phyloP scores from a whole-genome alignment of 2,888 invertebrate species.

The Pyrocoelia pectoralis region DNA sequence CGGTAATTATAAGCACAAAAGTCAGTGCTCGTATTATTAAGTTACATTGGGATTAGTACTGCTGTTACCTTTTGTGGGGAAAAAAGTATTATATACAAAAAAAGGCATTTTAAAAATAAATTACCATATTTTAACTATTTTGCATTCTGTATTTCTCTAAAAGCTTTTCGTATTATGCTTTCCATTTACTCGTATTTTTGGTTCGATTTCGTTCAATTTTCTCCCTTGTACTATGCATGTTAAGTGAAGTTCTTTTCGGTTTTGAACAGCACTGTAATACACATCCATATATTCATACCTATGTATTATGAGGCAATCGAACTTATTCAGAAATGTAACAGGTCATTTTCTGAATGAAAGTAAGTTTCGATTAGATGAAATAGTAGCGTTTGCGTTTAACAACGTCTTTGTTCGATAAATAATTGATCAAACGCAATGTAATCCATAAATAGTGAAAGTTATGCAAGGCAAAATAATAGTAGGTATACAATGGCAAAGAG shows the following conservation, averaged over 20 bases:
- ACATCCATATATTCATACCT: conserved; percentile 25
- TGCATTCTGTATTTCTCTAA: conserved; percentile 7
- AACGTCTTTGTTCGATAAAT: too few relatives aligned
- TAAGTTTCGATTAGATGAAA: too few relatives aligned
- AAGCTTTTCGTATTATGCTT: conserved; percentile 18
- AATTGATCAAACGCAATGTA: too few relatives aligned
- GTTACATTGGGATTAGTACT: too few relatives aligned
- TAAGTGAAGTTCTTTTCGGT: conserved; percentile 25
- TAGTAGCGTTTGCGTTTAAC: too few relatives aligned
- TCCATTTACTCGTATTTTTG: conserved; percentile 28
- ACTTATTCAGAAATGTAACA: background rate
- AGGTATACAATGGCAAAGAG: too few relatives aligned
- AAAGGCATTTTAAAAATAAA: background rate
- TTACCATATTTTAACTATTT: background rate
- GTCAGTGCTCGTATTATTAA: too few relatives aligned
- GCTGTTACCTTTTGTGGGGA: background rate
- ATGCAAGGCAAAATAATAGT: too few relatives aligned
- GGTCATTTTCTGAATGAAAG: too few relatives aligned
- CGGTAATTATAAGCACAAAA: too few relatives aligned
- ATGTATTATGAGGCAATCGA: too few relatives aligned
- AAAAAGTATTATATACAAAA: background rate
- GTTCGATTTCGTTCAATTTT: conserved; percentile 25
- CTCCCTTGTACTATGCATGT: conserved; percentile 24
- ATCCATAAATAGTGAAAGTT: too few relatives aligned
- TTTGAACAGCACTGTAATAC: conserved; percentile 23